Evolutionary conservation across 2,113 vertebrate species (phyloP), one percentile per base, ranked within the genome.

Genomic region (Labeo rohita): DNA sequence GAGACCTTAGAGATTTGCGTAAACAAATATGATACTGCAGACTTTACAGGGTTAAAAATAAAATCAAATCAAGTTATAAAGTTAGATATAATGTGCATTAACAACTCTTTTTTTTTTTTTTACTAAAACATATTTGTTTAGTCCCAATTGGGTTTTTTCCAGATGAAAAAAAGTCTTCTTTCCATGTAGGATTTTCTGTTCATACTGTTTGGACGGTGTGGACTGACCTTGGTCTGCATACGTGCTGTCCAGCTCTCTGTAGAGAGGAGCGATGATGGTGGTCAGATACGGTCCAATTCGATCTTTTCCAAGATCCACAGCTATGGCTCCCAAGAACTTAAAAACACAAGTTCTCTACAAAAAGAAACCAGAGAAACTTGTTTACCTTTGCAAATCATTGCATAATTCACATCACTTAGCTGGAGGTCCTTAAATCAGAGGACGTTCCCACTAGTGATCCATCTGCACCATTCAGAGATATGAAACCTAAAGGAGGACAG

Each of bases 231-330:
- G 98, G 15, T 98, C 97, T 13, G 97, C 92, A 0, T 99, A 99
- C 34, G 96, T 99, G 93, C 98, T 99, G 94, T 97, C 97, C 92
- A 99, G 95, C 89, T 99, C 98, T 89, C 98, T 94, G 91, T 95
- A 97, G 15, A 99, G 93, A 7, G 98, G 98, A 0, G 94, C 88
- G 66, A 99, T 94, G 90, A 99, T 94, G 2, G 95, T 95, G 52
- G 94, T 94, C 88, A 99, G 95, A 74, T 97, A 99, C 0, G 96
- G 96, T 50, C 93, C 91, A 1, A 99, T 94, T 11, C 89, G 94
- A 7, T 98, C 97, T 56, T 91, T 92, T n/a, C 98, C 98, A 61
- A 99, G 94, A 87, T 99, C 96, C 90, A 99, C 91, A 0, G 97
- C 96, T 1, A 96, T 91, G 0, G 98, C 98, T n/a, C 98, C 98